phyloP scores from a whole-genome alignment of 2,113 vertebrate genomes.

The Australoheros scitulus region DNA sequence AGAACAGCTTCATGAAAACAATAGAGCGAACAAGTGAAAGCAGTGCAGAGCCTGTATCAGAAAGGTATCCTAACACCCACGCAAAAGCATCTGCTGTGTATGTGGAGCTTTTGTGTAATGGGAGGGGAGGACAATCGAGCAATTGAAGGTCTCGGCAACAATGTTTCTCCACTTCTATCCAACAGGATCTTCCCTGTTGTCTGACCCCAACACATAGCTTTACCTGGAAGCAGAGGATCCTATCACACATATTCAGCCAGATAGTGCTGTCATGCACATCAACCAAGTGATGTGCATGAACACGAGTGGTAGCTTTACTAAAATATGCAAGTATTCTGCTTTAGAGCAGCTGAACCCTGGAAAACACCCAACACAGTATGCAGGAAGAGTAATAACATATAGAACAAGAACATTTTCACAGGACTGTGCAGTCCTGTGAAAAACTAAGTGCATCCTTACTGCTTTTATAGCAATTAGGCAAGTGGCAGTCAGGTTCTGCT shows the following conservation, averaged over 20 bases:
- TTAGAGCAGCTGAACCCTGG: slow-evolving; percentile 16
- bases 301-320: slow-evolving; percentile 15
- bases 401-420: not conserved
- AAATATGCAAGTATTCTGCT: not conserved
- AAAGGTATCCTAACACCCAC: slow-evolving; percentile 38
- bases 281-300: not conserved
- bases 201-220: slow-evolving; percentile 56
- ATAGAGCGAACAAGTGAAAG: slow-evolving; percentile 25
- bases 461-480: not conserved
- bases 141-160: slow-evolving; percentile 41
- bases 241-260: slow-evolving; percentile 51
- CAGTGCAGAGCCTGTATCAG: slow-evolving; percentile 10
- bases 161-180: slow-evolving; percentile 24
- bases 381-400: not conserved
- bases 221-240: slow-evolving; percentile 53
- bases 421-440: too few species aligned
- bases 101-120: slow-evolving; percentile 3
- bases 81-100: slow-evolving; percentile 27
- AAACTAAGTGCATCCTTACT: not conserved
- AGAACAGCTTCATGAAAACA: slow-evolving; percentile 28
- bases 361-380: not conserved
- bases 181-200: slow-evolving; percentile 38
- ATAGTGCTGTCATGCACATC: slow-evolving; percentile 43
- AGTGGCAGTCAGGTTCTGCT: not conserved
- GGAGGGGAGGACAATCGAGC: slow-evolving; percentile 14